Evolutionary conservation across 2,797 vertebrate species (phyloP), one percentile per base, ranked within the genome.

Genomic region (Enteromius afrohamiltoni): DNA sequence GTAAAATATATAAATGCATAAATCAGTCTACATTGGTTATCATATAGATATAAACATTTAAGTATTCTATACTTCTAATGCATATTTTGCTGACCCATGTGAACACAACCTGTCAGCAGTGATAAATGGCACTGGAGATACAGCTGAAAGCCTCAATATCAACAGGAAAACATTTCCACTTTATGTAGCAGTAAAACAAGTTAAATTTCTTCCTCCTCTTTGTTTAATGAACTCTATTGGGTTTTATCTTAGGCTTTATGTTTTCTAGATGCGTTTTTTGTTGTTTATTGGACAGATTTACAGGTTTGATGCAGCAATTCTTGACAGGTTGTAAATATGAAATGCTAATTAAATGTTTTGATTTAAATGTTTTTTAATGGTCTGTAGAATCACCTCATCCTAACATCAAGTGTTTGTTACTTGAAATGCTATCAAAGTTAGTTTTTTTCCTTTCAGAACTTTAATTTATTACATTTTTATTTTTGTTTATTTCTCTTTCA

Each of bases 231-330:
- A 64, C 9, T 73, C 71, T 73, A 62, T 19, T n/a, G 13, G 68
- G 19, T 58, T 62, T 60, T 29, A 62, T 64, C 29, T 74, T 8
- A 74, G 17, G 29, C 58, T 62, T 73, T 9, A 80, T 73, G 55
- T 19, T 47, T 26, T 70, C 17, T 31, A 47, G 29, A 73, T 49
- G 53, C 21, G 34, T 73, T 70, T 71, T n/a, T 21, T 58, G 31
- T 55, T 47, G 37, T 13, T 58, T 71, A 71, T 60, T 81, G 37
- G 68, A 47, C 19, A 81, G 26, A 81, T 73, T 71, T 74, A 81
- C 14, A 62, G 13, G 17, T 37, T 64, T 58, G 23, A 23, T 60
- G 58, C 23, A 60, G 23, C 26, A 62, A 29, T 29, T 26, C 49
- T 80, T n/a, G 34, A 70, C 23, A 58, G 78, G 49, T 26, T 80